Conservation (phyloP, 2,113 vertebrate species). For the Bubo scandiacus region DNA sequence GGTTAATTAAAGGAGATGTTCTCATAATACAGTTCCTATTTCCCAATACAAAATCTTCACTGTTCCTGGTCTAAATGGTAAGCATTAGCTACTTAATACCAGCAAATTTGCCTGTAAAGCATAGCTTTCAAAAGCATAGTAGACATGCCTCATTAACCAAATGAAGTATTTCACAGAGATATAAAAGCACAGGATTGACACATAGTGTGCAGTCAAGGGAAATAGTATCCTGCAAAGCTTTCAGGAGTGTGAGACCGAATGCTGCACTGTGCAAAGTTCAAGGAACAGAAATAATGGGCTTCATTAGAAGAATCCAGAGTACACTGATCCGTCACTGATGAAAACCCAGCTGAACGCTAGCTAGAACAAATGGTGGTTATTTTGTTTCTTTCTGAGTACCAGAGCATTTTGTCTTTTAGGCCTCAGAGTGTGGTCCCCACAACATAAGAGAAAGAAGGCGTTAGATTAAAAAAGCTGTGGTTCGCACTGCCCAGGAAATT, state of each 20-base stretch:
- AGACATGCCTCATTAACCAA: slow-evolving; percentile 29
- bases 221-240: slow-evolving; percentile 32
- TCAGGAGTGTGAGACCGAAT: background rate
- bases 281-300: slow-evolving; percentile 35
- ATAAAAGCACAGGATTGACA: slow-evolving; percentile 49
- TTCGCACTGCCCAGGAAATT: background rate
- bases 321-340: background rate
- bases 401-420: background rate
- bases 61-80: background rate
- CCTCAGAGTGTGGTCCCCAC: background rate
- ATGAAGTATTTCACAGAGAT: slow-evolving; percentile 22
- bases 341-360: background rate
- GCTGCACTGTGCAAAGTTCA: slow-evolving; percentile 13
- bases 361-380: background rate
- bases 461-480: background rate
- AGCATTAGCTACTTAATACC: background rate
- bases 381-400: background rate
- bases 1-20: background rate
- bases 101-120: background rate
- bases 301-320: slow-evolving; percentile 9
- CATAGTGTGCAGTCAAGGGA: background rate
- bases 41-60: background rate
- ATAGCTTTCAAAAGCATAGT: slow-evolving; percentile 24
- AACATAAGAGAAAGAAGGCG: fast-evolving
- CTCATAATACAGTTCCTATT: background rate